A percentile compares a stretch with the other conserved stretches of the same genome.
Evolutionary conservation across 1,140 invertebrate genomes (phyloP).

Genomic region (Drosophila sp.): DNA sequence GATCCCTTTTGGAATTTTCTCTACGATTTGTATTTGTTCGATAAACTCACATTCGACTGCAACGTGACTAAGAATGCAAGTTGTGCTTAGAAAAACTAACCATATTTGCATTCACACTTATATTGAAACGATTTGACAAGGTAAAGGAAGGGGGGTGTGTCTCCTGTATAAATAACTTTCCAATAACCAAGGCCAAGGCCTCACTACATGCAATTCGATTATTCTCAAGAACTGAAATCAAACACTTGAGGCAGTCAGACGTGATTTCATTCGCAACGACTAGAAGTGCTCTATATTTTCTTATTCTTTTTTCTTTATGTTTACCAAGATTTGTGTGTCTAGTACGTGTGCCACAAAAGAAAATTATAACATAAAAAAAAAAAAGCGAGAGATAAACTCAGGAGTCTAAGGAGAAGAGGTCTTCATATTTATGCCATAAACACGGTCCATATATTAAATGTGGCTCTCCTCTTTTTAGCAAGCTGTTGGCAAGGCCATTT

Average conservation of each 20-base stretch:
- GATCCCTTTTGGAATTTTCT: too few species aligned
- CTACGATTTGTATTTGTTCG: too few species aligned
- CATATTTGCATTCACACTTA: neutral
- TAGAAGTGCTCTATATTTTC: neutral
- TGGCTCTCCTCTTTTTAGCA: neutral
- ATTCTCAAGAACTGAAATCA: conserved; percentile 6
- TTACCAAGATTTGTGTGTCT: conserved; percentile 8
- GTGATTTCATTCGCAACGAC: conserved; percentile 34
- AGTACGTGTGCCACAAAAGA: conserved; percentile 40
- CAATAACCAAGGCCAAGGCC: neutral
- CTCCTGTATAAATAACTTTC: neutral
- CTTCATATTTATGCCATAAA: conserved; percentile 8
- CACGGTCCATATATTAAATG: conserved; percentile 8
- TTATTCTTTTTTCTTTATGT: neutral
- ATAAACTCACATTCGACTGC: too few species aligned
- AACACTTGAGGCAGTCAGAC: conserved; percentile 35
- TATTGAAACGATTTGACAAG: neutral
- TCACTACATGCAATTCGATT: conserved; percentile 5
- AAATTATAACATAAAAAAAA: conserved; percentile 12
- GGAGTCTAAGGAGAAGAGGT: neutral
- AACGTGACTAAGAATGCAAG: too few species aligned
- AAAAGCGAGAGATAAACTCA: neutral
- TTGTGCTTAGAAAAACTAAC: neutral
- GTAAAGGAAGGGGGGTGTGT: neutral
- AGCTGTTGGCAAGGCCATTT: conserved; percentile 9